Base-by-base conservation (phyloP, 2,888 invertebrate species). In the Hypomecis atomaria region DNA sequence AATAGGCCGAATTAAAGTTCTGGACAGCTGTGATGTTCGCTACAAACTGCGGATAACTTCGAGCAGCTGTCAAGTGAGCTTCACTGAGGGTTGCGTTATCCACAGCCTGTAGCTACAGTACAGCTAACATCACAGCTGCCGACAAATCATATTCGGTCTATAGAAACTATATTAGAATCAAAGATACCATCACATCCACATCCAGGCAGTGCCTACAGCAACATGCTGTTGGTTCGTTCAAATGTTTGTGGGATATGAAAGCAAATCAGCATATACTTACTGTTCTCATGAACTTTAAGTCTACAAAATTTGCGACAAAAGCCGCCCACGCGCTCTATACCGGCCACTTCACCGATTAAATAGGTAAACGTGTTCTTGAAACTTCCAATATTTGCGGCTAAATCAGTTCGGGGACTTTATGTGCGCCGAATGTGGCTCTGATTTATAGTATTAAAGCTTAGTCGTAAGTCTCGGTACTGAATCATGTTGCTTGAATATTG, bases 201-300 rank as follows among this genome's bases (percentile, higher is more conserved):
- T 90, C 86, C 88, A 89, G 88, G 87, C 89, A 89, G 86, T 88
- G 85, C 86, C 79, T 63, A 71, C 81, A 72, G 80, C 73, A 63
- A 55, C 48, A 69, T 81, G 81, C 82, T 77, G 81, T 68, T 70
- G 81, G 86, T 82, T 82, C 86, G 87, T 90, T 90, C 88, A 88
- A 82, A 85, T 87, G 87, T 87, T 88, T 87, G 88, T 89, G 88
- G 88, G 57, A 88, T 55, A 86, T 70, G 64, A 81, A 75, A 49
- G 82, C 77, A 78, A 78, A 81, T 76, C 71, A 81, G 81, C 83
- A 84, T 83, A 79, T 82, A 77, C 84, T 82, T 72, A 60, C 70
- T 76, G 76, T 77, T 79, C 74, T 59, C 34, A 57, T 81, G 76
- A 72, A 72, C 76, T 43, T 69, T 59, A 68, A 82, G 82, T 77